Base-by-base conservation (phyloP, 2,888 invertebrate genomes). In the Halocaridina rubra region DNA sequence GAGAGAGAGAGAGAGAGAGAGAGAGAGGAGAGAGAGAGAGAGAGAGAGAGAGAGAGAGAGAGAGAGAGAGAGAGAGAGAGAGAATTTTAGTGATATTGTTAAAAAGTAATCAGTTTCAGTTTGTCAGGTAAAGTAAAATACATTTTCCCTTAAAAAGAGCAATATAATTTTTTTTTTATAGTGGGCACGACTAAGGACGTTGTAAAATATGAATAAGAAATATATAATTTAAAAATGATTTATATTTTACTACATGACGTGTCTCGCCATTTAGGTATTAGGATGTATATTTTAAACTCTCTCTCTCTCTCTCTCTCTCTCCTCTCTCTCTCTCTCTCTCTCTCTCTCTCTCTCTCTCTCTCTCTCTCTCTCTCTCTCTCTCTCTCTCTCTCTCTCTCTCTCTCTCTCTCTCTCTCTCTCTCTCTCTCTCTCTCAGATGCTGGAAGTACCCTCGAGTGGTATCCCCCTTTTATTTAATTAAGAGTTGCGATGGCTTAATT, bases 381-480 rank as follows among this genome's bases (percentile, higher is more conserved):
- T 64, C 32, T 30, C 30, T 29, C 27, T 32, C 32, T 19, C 19
- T 19, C 33, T 30, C 71, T 19, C 13, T 32, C 30, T 30, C 33
- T 19, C 33, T 76, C 76, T 27, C 13, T 24, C 22, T 61, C 39
- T 22, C 32, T 79, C 29, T 59, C 27, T 64, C 30, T 59, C 24
- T 46, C 79, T 67, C n/a, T 33, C 27, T 46, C 22, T 69, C n/a
- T 53, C 8, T 69, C 64, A n/a, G n/a, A n/a, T n/a, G n/a, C n/a
- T n/a, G 22, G 19, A 67, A 67, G n/a, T 16, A 72, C 22, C 33
- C 33, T 67, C n/a, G 33, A 78, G 67, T 67, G 59, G 22, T 19
- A 57, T 64, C 24, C 46, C 67, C 78, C 16, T 46, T 78, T 78
- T 78, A 78, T 67, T 64, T 64, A 78, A 78, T 77, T 64, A 77